Base-by-base conservation (phyloP, 2,797 vertebrate species). In the Spea hammondii region DNA sequence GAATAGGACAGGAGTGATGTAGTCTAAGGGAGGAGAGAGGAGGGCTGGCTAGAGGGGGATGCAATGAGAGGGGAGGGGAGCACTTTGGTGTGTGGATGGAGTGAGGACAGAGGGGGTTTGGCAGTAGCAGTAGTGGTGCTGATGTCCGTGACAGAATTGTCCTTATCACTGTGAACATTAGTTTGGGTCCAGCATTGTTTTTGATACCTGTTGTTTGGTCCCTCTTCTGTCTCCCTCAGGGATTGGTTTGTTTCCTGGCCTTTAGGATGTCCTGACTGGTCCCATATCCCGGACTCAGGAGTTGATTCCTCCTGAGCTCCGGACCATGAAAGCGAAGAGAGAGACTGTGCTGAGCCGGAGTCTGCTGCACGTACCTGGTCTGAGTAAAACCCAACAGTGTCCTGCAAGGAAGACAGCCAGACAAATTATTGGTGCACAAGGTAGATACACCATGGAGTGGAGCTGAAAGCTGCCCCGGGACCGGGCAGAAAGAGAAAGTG, bases 251-350 rank as follows among this genome's bases (percentile, higher is more conserved):
- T 79, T 14, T 53, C 64, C 65, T 59, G 69, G 74, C 79, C 69
- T 68, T 51, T 65, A 57, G 74, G 70, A 82, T 82, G 79, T 82
- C 79, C 79, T 82, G 79, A 82, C 79, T 77, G 74, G 64, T 81
- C 79, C 64, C 65, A 68, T 45, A 73, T 5, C 65, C 79, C 14
- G 79, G 50, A 60, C 70, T 81, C 79, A 81, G 74, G 79, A 81
- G 74, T 72, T 77, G 64, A 62, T 54, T 9, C 69, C 79, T 82
- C 75, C 79, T 82, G 74, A 70, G 79, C 70, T 77, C 65, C 67
- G 66, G 79, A 82, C 79, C 75, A 82, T 82, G 79, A 82, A 65
- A 77, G 79, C 79, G 54, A 65, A 77, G 64, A 77, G 48, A 60
- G 74, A 77, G 60, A 17, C 74, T 72, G 79, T 72, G 64, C 72